These are phyloP conservation scores for Turnix velox DNA, from an alignment of 2,113 vertebrate species.

Conservation along the genomic window DNA sequence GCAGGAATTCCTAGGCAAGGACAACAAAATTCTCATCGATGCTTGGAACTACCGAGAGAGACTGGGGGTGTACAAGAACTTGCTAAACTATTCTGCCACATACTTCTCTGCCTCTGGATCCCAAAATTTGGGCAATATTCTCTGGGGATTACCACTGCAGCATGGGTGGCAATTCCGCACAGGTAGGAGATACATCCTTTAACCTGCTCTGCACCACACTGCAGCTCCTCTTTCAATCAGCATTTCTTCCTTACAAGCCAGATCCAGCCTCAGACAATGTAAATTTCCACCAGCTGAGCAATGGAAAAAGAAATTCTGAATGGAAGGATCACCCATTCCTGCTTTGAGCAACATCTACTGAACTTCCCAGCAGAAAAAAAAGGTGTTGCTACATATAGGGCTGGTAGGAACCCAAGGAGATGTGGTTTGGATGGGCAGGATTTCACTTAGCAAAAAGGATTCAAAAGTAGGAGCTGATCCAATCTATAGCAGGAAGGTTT, in stretches of 20 bases:
- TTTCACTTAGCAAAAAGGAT: background rate
- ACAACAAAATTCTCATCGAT: constrained; percentile 61
- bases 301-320: background rate
- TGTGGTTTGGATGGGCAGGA: background rate
- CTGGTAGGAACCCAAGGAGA: background rate
- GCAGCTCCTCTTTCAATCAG: too few species aligned
- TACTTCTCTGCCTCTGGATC: constrained; percentile 74
- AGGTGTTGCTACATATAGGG: background rate
- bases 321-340: background rate
- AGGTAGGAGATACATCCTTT: constrained; percentile 72
- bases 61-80: constrained; percentile 77
- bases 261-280: rapidly evolving
- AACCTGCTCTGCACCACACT: too few species aligned
- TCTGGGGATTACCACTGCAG: constrained; percentile 86
- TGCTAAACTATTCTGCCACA: constrained; percentile 72
- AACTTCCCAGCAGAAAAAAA: background rate
- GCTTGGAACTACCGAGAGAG: constrained; percentile 80
- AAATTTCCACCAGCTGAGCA: background rate
- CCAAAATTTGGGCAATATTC: constrained; percentile 66
- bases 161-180: constrained; percentile 83
- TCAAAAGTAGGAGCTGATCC: background rate
- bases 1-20: constrained; percentile 46
- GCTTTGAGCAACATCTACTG: background rate
- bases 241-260: background rate
- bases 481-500: background rate